These are phyloP conservation scores for Corapipo altera DNA, from an alignment of 2,113 vertebrate genomes.

Conservation along the genomic window DNA sequence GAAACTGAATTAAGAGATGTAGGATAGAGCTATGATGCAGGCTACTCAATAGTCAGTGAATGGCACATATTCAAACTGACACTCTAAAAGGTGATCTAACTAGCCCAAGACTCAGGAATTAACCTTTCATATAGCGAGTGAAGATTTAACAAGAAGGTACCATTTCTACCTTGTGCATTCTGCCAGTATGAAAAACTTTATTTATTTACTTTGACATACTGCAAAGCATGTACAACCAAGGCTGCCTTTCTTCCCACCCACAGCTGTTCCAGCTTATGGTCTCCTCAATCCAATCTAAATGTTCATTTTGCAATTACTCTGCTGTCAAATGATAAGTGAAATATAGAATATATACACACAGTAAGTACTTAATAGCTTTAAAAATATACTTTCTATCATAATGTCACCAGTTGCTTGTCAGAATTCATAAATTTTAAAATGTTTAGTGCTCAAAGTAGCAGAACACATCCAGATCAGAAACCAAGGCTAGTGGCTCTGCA, in stretches of 20 bases:
- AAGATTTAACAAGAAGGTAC: neutral
- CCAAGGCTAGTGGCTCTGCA: neutral
- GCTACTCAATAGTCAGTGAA: neutral
- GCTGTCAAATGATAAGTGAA: slow-evolving; percentile 55
- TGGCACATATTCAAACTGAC: neutral
- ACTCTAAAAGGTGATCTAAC: neutral
- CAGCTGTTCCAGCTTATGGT: neutral
- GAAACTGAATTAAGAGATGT: neutral
- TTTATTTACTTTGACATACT: slow-evolving; percentile 20
- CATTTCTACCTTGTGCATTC: neutral
- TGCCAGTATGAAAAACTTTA: neutral
- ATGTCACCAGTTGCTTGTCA: slow-evolving; percentile 37
- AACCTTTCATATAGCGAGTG: neutral
- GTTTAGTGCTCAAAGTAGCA: slow-evolving; percentile 10
- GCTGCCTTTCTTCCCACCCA: neutral
- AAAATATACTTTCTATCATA: slow-evolving; percentile 37
- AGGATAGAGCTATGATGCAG: neutral
- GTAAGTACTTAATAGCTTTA: slow-evolving; percentile 62
- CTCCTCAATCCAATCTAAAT: slow-evolving; percentile 40
- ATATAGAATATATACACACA: neutral
- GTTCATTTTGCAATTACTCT: slow-evolving; percentile 51
- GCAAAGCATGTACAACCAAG: neutral
- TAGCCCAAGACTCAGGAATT: neutral
- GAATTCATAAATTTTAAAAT: slow-evolving; percentile 34
- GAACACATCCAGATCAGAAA: neutral